Conservation (phyloP, 2,797 vertebrate species). For the Etheostoma perlongum region DNA sequence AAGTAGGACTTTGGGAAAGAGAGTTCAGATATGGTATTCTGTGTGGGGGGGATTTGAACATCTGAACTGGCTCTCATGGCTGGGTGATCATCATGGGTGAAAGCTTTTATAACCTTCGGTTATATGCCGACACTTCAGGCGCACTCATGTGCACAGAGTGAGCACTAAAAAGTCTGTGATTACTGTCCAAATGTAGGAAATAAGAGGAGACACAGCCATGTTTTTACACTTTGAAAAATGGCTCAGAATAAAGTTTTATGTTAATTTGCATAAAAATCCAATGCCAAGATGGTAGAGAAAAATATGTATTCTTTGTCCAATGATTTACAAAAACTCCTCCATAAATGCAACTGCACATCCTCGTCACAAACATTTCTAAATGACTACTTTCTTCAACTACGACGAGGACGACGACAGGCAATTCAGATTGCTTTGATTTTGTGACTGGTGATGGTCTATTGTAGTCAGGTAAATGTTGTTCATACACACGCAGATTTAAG, state of each 20-base stretch:
- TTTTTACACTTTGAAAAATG: conserved; percentile 38
- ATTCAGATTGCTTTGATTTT: not conserved
- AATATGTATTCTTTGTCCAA: not conserved
- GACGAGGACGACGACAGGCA: not conserved
- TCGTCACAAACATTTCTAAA: not conserved
- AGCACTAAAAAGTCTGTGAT: conserved; percentile 38
- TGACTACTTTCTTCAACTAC: not conserved
- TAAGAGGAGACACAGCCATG: conserved; percentile 34
- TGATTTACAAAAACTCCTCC: conserved; percentile 24
- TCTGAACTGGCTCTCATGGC: conserved; percentile 52
- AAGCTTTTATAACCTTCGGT: conserved; percentile 49
- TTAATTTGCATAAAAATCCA: conserved; percentile 13
- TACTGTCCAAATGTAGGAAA: conserved; percentile 61
- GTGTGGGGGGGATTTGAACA: conserved; percentile 20
- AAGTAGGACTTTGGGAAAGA: too few relatives aligned
- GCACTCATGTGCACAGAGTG: conserved; percentile 57
- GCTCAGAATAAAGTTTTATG: conserved; percentile 25
- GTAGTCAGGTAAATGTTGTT: not conserved
- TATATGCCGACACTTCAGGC: conserved; percentile 41
- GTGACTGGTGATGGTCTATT: not conserved
- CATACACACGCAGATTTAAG: not conserved
- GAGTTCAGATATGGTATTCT: too few relatives aligned
- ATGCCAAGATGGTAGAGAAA: not conserved
- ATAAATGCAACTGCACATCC: conserved; percentile 12
- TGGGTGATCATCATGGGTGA: conserved; percentile 55